phyloP scores from a whole-genome alignment of 2,888 invertebrate species.

The Diaprepes abbreviatus region DNA sequence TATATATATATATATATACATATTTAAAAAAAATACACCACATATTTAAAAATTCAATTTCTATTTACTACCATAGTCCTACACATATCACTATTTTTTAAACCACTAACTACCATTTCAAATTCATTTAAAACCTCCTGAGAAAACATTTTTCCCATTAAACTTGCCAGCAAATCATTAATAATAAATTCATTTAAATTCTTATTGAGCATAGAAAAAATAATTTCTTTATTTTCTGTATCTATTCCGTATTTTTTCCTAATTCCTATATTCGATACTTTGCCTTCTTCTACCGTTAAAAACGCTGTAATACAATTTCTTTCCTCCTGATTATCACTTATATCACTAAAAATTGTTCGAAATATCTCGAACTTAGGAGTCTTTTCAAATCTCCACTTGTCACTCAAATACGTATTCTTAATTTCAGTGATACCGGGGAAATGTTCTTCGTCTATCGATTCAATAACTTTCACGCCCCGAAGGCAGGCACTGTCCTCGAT shows the following conservation, averaged over 20 bases:
- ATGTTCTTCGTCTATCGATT: conserved; percentile 30
- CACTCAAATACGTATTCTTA: conserved; percentile 78
- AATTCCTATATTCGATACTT: conserved; percentile 66
- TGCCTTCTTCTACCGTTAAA: conserved; percentile 73
- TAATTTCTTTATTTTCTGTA: conserved; percentile 68
- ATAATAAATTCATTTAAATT: conserved; percentile 72
- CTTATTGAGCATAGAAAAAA: conserved; percentile 74
- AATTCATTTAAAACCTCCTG: conserved; percentile 74
- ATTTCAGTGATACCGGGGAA: conserved; percentile 77
- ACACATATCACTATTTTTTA: conserved; percentile 62
- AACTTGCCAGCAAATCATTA: conserved; percentile 73
- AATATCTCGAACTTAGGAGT: conserved; percentile 86
- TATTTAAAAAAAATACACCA: not conserved
- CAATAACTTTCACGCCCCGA: conserved; percentile 48
- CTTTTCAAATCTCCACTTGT: conserved; percentile 91
- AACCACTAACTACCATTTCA: conserved; percentile 64
- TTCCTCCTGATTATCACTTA: conserved; percentile 64
- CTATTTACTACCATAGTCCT: conserved; percentile 11
- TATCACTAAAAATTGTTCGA: conserved; percentile 71
- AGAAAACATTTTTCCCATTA: conserved; percentile 76
- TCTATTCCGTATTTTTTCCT: not conserved
- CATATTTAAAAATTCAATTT: not conserved
- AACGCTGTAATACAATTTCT: conserved; percentile 73
- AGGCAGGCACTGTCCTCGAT: not conserved
- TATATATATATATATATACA: too few species aligned